phyloP scores from a whole-genome alignment of 2,797 vertebrate genomes.

The Myiotriccus ornatus region DNA sequence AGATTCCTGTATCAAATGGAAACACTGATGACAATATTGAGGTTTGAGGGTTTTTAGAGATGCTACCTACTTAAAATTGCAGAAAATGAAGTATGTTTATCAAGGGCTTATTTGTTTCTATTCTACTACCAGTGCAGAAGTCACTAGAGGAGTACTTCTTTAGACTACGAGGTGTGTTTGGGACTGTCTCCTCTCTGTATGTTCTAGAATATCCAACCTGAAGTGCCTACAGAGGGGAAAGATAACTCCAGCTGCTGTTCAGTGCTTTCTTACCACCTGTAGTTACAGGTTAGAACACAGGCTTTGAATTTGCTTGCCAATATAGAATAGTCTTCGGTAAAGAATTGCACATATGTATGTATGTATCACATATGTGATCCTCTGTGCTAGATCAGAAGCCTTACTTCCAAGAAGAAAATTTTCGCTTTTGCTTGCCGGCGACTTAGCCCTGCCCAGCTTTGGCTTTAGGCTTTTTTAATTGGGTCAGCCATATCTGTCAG shows the following conservation, averaged over 20 bases:
- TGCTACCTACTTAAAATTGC: not conserved
- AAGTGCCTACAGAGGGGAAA: not conserved
- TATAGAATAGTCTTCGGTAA: not conserved
- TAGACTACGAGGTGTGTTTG: not conserved
- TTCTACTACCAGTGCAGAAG: not conserved
- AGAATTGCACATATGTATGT: not conserved
- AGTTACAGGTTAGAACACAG: not conserved
- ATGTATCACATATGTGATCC: not conserved
- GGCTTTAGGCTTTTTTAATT: not conserved
- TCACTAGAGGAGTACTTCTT: not conserved
- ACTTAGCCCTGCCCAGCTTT: not conserved
- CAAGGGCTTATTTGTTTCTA: not conserved
- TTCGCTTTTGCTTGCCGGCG: not conserved
- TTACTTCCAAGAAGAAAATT: not conserved
- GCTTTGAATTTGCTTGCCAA: not conserved
- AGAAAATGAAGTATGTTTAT: not conserved
- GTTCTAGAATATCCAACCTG: not conserved
- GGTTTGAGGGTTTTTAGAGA: not conserved
- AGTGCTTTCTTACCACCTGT: not conserved
- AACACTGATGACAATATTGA: not conserved
- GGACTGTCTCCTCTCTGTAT: not conserved
- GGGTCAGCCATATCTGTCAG: not conserved
- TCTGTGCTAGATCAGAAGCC: not conserved
- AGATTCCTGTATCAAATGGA: not conserved
- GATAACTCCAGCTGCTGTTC: not conserved